These are phyloP conservation scores for Pseudocheirus occidentalis DNA, from an alignment of 2,797 vertebrate genomes.

Conservation along the genomic window DNA sequence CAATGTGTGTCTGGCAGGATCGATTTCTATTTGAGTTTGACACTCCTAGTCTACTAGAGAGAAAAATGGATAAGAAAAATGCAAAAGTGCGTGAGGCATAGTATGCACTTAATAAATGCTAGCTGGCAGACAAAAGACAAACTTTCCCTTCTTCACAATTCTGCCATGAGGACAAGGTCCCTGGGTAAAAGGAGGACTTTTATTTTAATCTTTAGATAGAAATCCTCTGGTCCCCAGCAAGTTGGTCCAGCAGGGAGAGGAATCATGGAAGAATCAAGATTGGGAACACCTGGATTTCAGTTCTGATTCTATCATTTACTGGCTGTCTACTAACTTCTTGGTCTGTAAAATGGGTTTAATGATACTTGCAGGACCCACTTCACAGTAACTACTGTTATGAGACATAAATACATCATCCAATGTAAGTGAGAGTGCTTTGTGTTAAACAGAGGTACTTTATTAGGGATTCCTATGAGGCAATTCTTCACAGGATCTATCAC, in stretches of 20 bases:
- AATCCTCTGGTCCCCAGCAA: slow-evolving; percentile 8
- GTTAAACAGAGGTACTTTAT: neutral
- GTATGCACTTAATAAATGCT: neutral
- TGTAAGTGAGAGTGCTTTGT: neutral
- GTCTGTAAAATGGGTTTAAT: neutral
- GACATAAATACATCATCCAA: neutral
- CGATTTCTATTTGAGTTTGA: neutral
- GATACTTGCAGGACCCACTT: neutral
- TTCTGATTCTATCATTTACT: neutral
- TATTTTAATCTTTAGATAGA: neutral
- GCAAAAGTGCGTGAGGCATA: neutral
- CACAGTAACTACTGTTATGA: neutral
- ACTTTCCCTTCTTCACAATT: neutral
- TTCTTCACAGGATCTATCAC: neutral
- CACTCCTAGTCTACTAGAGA: neutral
- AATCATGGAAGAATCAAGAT: neutral
- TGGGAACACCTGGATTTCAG: neutral
- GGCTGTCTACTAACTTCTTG: neutral
- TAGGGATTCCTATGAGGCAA: neutral
- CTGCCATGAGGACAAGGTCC: neutral
- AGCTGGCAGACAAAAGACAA: neutral
- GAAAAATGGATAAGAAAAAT: neutral
- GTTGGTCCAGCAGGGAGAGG: neutral
- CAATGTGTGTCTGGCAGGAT: neutral
- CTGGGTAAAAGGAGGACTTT: neutral